Evolutionary conservation across 2,888 invertebrate species (phyloP).

Genomic region (Trypoxylon attenuatum): DNA sequence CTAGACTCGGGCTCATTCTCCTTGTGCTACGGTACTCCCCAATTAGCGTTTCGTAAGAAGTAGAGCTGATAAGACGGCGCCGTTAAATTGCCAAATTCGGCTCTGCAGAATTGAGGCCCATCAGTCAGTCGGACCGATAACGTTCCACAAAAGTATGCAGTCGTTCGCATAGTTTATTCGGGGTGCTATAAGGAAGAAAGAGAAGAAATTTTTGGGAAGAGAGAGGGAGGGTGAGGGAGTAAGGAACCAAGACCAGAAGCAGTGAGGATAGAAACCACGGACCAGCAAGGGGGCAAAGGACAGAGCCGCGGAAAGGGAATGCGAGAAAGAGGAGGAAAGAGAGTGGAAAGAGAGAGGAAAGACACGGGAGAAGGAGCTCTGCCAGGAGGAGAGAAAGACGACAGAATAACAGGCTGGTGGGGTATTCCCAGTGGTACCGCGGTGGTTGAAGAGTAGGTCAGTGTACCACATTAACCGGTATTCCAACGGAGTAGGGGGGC

Average conservation of each 20-base stretch:
- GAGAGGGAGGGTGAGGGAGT: not conserved
- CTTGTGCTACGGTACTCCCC: not conserved
- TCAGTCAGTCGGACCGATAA: too few species aligned
- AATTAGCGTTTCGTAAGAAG: not conserved
- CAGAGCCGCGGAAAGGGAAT: constrained; percentile 27
- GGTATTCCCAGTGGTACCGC: constrained; percentile 52
- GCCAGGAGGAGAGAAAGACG: constrained; percentile 49
- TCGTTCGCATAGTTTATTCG: too few species aligned
- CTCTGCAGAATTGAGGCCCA: not conserved
- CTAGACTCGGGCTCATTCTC: too few species aligned
- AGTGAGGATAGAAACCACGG: constrained; percentile 23
- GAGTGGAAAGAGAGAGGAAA: constrained; percentile 31
- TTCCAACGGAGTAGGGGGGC: constrained; percentile 57
- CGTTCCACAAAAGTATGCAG: too few species aligned
- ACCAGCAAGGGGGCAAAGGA: constrained; percentile 36
- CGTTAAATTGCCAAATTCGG: not conserved
- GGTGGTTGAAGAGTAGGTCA: constrained; percentile 72
- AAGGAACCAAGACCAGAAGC: constrained; percentile 14
- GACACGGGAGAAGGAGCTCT: constrained; percentile 30
- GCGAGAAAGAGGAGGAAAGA: constrained; percentile 41
- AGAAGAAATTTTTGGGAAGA: not conserved
- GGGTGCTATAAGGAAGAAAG: not conserved
- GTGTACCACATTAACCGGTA: constrained; percentile 73
- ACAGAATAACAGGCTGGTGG: constrained; percentile 56
- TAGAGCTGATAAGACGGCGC: not conserved